Base-by-base conservation (phyloP, 2,888 invertebrate genomes). In the Campopleginae sp. region DNA sequence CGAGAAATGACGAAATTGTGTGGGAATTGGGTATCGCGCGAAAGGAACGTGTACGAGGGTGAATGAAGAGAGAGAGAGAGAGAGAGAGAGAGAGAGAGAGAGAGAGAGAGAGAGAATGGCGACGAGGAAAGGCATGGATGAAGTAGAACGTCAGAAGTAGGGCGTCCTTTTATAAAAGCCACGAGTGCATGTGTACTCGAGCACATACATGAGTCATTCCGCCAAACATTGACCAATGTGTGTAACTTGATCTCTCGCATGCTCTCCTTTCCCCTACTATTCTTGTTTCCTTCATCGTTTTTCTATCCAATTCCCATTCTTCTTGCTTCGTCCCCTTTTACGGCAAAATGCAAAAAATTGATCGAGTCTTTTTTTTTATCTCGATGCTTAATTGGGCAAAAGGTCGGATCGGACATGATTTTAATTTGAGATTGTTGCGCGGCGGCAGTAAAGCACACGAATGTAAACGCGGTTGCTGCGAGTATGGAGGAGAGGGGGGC, bases 111-210 rank as follows among this genome's bases (percentile, higher is more conserved):
- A 63, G 58, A 72, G 83, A 76, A 80, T 82, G 71, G 72, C 72
- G 83, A 78, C 46, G 66, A 76, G 82, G 85, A 83, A 83, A 82
- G 79, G 80, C 75, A 80, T 76, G 80, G 80, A 84, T 79, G 77
- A 79, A 74, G 72, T 68, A 61, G 65, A 48, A 46, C 70, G 75
- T 71, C 44, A 65, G 82, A 79, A 82, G 76, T 76, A 78, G 80
- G 76, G 79, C 84, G 84, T 82, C 82, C 78, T 78, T 70, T 75
- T 68, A 80, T 61, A 74, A 78, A 78, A 83, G 72, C 70, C 71
- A 51, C 51, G 70, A 71, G 38, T 38, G 66, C 54, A 65, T 63
- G 44, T 54, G 54, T 72, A 76, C 51, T 63, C 44, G 17, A 33
- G 31, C 14, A 23, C 27, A 70, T 58, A 71, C 58, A 74, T 87